phyloP scores from a whole-genome alignment of 2,888 invertebrate species.

The Trichogramma evanescens region DNA sequence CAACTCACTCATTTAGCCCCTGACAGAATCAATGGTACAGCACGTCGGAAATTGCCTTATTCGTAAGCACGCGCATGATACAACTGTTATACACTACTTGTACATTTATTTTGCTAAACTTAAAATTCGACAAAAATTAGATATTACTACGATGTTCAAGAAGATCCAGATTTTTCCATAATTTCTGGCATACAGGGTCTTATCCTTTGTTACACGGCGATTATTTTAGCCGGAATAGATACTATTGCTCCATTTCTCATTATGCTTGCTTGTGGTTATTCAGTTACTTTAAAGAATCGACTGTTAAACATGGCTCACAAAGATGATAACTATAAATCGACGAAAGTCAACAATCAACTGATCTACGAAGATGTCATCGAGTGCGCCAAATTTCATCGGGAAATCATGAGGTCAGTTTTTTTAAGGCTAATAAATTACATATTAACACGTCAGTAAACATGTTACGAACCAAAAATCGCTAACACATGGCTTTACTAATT shows the following conservation, averaged over 20 bases:
- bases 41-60: not conserved
- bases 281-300: not conserved
- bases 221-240: not conserved
- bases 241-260: not conserved
- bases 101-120: not conserved
- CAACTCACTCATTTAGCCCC: not conserved
- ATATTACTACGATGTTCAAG: conserved; percentile 1
- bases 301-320: not conserved
- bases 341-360: not conserved
- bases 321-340: not conserved
- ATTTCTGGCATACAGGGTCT: not conserved
- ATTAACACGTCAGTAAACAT: no score
- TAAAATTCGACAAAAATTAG: not conserved
- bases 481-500: no score
- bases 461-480: no score
- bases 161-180: not conserved
- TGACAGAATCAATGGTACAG: not conserved
- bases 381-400: conserved; percentile 4
- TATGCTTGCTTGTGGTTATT: not conserved
- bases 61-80: not conserved
- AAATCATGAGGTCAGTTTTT: not conserved
- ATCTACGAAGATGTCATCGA: not conserved
- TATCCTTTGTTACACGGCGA: not conserved
- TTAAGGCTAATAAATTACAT: not conserved
- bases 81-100: not conserved